Conservation (phyloP, 1,140 invertebrate species). For the Oryctes rhinoceros region DNA sequence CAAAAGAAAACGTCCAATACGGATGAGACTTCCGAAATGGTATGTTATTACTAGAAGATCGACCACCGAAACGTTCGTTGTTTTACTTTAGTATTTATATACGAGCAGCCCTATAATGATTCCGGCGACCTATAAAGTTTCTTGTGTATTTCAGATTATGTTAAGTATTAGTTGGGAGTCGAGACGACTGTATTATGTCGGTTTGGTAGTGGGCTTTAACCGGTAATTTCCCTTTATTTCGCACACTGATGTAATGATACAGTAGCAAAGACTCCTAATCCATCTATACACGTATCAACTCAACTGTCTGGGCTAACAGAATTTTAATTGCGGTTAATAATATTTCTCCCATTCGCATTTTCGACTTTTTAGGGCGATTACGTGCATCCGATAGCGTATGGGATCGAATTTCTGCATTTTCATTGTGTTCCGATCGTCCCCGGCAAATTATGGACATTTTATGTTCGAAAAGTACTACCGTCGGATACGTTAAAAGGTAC, state of each 20-base stretch:
- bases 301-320: slow-evolving; percentile 20
- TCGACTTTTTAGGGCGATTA: background rate
- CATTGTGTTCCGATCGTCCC: slow-evolving; percentile 9
- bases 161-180: slow-evolving; percentile 10
- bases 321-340: slow-evolving; percentile 16
- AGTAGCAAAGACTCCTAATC: slow-evolving; percentile 21
- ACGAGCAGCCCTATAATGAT: background rate
- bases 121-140: background rate
- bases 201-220: slow-evolving; percentile 4
- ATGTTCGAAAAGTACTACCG: slow-evolving; percentile 8
- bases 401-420: slow-evolving; percentile 21
- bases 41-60: background rate
- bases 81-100: slow-evolving; percentile 7
- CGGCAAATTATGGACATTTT: slow-evolving; percentile 18
- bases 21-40: background rate
- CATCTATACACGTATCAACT: background rate
- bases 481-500: slow-evolving; percentile 5
- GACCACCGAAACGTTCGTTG: background rate
- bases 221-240: slow-evolving; percentile 14
- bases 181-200: slow-evolving; percentile 9
- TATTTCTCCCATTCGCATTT: slow-evolving; percentile 15
- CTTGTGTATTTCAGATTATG: slow-evolving; percentile 11
- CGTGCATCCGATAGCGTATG: background rate
- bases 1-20: background rate
- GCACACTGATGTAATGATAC: slow-evolving; percentile 18